Percentiles rank a stretch among this genome's conserved stretches.
Evolutionary conservation across 2,797 vertebrate species (phyloP).

Genomic region (Mormyrus hasselquistii): DNA sequence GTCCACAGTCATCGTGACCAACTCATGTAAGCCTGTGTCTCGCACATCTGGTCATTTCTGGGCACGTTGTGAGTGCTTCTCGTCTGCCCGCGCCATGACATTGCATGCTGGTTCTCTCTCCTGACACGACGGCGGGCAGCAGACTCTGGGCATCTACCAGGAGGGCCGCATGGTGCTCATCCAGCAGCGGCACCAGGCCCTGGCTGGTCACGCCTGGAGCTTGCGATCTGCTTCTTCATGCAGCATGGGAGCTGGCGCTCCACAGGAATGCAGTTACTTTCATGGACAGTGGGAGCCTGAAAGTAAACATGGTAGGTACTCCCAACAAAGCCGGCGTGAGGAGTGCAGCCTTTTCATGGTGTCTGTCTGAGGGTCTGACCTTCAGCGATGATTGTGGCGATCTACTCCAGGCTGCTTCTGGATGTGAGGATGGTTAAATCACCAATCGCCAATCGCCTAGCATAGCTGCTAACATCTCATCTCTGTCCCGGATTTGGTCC

Average conservation of each 20-base stretch:
- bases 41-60: background rate
- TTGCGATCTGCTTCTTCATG: background rate
- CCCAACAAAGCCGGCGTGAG: constrained; percentile 11
- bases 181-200: background rate
- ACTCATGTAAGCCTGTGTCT: background rate
- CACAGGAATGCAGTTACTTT: background rate
- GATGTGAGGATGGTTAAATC: background rate
- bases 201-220: background rate
- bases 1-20: background rate
- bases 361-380: constrained; percentile 29
- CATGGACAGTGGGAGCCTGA: background rate
- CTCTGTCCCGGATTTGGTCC: constrained; percentile 3
- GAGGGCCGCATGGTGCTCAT: background rate
- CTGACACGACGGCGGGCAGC: background rate
- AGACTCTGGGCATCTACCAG: background rate
- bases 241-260: background rate
- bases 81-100: background rate
- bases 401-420: background rate
- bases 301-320: background rate
- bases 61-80: background rate
- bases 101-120: background rate
- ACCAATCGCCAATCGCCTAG: too few relatives aligned
- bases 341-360: constrained; percentile 34
- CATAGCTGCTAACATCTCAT: background rate
- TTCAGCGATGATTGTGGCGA: constrained; percentile 8